Percentiles rank a stretch among this genome's conserved stretches.
Evolutionary conservation across 2,113 vertebrate species (phyloP).

Genomic region (Megaceryle torquata): DNA sequence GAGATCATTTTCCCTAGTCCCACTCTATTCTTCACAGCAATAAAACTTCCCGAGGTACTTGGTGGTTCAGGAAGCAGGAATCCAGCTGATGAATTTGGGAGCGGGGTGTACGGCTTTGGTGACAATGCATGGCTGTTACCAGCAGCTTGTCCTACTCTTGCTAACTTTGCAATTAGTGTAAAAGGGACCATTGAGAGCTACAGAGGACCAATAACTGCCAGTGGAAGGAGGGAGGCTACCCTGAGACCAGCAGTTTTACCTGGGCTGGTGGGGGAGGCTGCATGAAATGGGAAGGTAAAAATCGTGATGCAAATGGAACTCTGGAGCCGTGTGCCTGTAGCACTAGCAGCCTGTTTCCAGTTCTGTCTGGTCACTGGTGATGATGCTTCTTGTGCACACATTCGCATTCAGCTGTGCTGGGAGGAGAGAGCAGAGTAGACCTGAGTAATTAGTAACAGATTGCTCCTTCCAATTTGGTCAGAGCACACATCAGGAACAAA

Average conservation of each 20-base stretch:
- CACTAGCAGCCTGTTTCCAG: background rate
- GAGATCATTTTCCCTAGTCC: background rate
- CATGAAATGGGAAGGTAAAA: background rate
- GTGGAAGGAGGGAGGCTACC: background rate
- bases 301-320: rapidly evolving
- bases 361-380: background rate
- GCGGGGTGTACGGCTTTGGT: background rate
- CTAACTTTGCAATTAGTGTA: background rate
- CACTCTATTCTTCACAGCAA: background rate
- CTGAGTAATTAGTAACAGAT: background rate
- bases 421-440: background rate
- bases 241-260: background rate
- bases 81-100: background rate
- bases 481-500: background rate
- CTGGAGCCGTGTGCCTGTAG: background rate
- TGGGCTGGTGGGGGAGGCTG: background rate
- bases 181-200: background rate
- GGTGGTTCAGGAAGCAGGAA: background rate
- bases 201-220: background rate
- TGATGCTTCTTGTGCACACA: background rate
- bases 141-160: background rate
- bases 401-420: background rate
- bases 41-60: background rate
- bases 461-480: background rate
- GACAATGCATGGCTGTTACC: background rate